Percentiles rank a stretch among this genome's conserved stretches.
These are phyloP conservation scores for Caenorhabditis sp. DNA, from an alignment of 2,888 invertebrate genomes.

Conservation along the genomic window DNA sequence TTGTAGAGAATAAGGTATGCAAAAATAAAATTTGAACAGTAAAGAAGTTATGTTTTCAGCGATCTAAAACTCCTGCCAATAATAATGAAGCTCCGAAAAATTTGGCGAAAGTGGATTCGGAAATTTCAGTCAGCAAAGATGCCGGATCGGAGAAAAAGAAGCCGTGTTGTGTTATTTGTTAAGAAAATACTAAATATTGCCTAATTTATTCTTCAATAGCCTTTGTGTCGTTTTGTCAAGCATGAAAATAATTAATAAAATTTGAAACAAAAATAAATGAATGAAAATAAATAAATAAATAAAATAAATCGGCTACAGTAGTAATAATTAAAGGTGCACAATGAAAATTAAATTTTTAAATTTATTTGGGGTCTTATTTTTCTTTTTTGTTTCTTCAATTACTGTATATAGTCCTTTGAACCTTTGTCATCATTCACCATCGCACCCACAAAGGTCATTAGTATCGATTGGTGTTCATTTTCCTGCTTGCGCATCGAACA, in stretches of 20 bases:
- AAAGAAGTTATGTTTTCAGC: constrained; percentile 8
- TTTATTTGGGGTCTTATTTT: too few species aligned
- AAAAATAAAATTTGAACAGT: constrained; percentile 3
- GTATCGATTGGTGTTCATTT: not conserved
- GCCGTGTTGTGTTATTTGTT: constrained; percentile 47
- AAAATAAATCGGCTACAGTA: too few species aligned
- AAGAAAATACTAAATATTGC: not conserved
- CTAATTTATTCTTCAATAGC: not conserved
- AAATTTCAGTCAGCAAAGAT: constrained; percentile 42
- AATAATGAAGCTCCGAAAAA: constrained; percentile 22
- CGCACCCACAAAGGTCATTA: too few species aligned
- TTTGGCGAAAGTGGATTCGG: constrained; percentile 46
- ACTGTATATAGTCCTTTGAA: too few species aligned
- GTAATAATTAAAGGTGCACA: too few species aligned
- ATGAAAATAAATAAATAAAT: too few species aligned
- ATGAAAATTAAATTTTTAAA: too few species aligned
- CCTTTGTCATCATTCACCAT: too few species aligned
- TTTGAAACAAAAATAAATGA: too few species aligned
- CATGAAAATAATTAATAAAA: too few species aligned
- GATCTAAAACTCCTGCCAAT: constrained; percentile 3
- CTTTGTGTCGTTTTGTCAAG: too few species aligned
- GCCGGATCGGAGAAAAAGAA: constrained; percentile 32
- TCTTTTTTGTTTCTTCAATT: too few species aligned
- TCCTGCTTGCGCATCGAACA: not conserved
- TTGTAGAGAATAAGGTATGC: constrained; percentile 23